Percentiles rank a stretch among this genome's conserved stretches.
phyloP scores from a whole-genome alignment of 2,888 invertebrate genomes.

The Zele albiditarsus region DNA sequence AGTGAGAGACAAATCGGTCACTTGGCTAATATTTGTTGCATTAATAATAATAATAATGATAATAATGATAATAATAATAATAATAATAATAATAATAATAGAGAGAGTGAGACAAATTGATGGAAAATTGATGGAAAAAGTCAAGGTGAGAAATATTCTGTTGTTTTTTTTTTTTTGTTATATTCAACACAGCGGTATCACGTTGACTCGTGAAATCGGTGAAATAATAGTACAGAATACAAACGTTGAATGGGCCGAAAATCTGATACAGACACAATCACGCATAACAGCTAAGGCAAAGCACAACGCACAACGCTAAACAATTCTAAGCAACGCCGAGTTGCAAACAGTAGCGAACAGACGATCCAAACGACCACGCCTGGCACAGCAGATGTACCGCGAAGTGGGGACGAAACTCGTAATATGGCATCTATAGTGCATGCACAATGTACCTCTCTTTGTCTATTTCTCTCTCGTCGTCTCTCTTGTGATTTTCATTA shows the following conservation, averaged over 20 bases:
- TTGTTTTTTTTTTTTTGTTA: too few species aligned
- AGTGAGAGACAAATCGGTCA: constrained; percentile 9
- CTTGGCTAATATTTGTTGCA: constrained; percentile 16
- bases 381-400: constrained; percentile 66
- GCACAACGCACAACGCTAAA: constrained; percentile 14
- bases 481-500: not conserved
- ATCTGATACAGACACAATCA: constrained; percentile 32
- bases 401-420: constrained; percentile 45
- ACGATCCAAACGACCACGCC: constrained; percentile 65
- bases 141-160: constrained; percentile 9
- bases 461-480: not conserved
- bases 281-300: not conserved
- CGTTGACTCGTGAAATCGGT: constrained; percentile 34
- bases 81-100: not conserved
- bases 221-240: constrained; percentile 37
- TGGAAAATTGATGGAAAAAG: not conserved
- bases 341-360: constrained; percentile 29
- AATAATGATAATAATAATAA: not conserved
- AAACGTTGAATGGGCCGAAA: constrained; percentile 33
- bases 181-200: not conserved
- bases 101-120: not conserved
- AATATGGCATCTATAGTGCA: constrained; percentile 8
- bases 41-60: not conserved
- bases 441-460: constrained; percentile 10
- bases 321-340: too few species aligned